Base-by-base conservation (phyloP, 2,797 vertebrate genomes). In the Etheostoma perlongum region DNA sequence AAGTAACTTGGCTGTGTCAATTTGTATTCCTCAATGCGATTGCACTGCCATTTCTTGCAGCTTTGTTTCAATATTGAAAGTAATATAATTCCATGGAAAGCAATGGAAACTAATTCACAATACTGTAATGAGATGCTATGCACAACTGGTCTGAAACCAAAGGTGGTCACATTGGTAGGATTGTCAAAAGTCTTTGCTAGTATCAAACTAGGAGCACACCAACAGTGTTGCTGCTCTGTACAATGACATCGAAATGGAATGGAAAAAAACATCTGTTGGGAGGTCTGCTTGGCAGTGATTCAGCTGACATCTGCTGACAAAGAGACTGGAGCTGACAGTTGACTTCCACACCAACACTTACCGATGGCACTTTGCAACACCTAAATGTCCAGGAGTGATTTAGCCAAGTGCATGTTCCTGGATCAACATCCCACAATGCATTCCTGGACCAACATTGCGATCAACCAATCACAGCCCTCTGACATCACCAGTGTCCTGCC, bases 291-390 rank as follows among this genome's bases (percentile, higher is more conserved):
- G 80, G 84, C 79, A 69, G 68, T 7, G 25, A 60, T 88, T 68
- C 84, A 84, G 75, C 48, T 46, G 52, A 72, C 80, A 81, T 74
- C 64, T 72, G 49, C 76, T 79, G 87, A 81, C 76, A 81, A 48
- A 78, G 72, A 78, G 67, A 71, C 53, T 19, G 55, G 59, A 73
- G 76, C 82, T 67, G 85, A 85, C 78, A 64, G 68, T 65, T 71
- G 76, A 75, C 81, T 33, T 84, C 73, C 59, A 55, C 85, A 74
- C 61, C 70, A 64, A 51, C 71, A 57, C 84, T 64, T 69, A 70
- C 52, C 25, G 66, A 85, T 76, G 77, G 72, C 77, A 86, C 61
- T 49, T 83, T 73, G 76, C 76, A 83, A 72, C 55, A 59, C 60
- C 75, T 67, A 74, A 81, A 78, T 55, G 25, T 76, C 30, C n/a